Base-by-base conservation (phyloP, 2,888 invertebrate species). In the Lingula anatina region DNA sequence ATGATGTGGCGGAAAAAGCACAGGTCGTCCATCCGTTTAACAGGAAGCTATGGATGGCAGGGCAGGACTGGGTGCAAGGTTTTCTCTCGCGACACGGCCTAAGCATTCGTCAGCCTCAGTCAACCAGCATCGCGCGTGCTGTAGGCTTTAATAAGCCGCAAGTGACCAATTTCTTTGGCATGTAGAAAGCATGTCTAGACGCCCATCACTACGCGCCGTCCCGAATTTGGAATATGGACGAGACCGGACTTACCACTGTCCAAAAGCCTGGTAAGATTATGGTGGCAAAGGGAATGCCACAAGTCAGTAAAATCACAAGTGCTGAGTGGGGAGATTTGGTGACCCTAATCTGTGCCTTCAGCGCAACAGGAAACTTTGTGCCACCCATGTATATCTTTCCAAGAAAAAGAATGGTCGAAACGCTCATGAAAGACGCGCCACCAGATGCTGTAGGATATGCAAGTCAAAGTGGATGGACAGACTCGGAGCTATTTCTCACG, bases 391-490 rank as follows among this genome's bases (percentile, higher is more conserved):
- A 54, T 9, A 58, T 66, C 25, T 70, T 72, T 53, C 68, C 66
- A 20, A 51, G 68, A 49, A 53, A 60, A 46, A 46, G 66, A 28
- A 68, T 70, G 70, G 60, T 61, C n/a, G 51, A 54, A 5, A 61
- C 61, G 25, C 51, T 71, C 9, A 53, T 64, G 51, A 57, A 62
- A 46, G 66, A 63, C 25, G 63, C 68, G 18, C 69, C 71, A 46
- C 56, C 66, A 28, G 66, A 65, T 20, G 51, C 70, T 40, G 57
- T 57, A 49, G 68, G 62, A 54, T n/a, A n/a, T 24, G 62, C 61
- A 46, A 61, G 59, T 58, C 55, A 62, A 27, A 60, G 53, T 54
- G 67, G 68, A 5, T 74, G 69, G 68, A 68, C 65, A 47, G 54
- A 59, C 24, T 28, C 38, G 7, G 55, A 56, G 5, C 36, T 59